phyloP scores from a whole-genome alignment of 2,113 vertebrate species.

The Chamaea fasciata region DNA sequence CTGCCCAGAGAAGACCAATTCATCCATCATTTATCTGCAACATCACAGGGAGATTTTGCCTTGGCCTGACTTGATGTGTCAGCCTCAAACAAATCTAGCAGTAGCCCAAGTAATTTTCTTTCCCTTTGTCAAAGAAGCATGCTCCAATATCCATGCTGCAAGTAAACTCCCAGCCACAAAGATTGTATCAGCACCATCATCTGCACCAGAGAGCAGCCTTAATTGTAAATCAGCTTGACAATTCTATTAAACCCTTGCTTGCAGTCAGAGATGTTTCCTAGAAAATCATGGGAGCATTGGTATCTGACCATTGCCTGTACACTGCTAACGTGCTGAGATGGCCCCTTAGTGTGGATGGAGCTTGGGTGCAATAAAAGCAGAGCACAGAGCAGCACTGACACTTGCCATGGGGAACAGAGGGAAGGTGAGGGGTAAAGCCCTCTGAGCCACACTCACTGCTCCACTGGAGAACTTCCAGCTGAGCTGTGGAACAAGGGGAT shows the following conservation, averaged over 20 bases:
- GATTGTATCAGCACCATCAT: neutral
- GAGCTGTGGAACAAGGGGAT: rapidly evolving
- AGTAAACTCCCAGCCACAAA: neutral
- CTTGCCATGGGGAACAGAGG: neutral
- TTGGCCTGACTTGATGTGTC: neutral
- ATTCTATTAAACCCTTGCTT: neutral
- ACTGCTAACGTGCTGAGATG: rapidly evolving
- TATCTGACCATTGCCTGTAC: neutral
- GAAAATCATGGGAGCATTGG: neutral
- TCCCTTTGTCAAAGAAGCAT: neutral
- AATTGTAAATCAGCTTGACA: neutral
- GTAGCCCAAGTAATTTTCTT: neutral
- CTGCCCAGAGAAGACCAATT: neutral
- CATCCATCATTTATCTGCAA: neutral
- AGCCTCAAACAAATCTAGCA: neutral
- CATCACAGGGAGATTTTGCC: neutral
- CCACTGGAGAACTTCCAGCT: neutral
- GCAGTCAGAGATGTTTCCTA: neutral
- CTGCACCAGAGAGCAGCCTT: neutral
- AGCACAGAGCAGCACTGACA: neutral
- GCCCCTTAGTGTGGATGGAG: rapidly evolving
- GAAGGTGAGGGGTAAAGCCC: neutral
- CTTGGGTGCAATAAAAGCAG: neutral
- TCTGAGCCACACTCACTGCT: neutral
- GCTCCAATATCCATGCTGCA: neutral